Percentiles rank a stretch among this genome's conserved stretches.
These are phyloP conservation scores for Gryon sp. DNA, from an alignment of 1,140 invertebrate genomes.

Conservation along the genomic window DNA sequence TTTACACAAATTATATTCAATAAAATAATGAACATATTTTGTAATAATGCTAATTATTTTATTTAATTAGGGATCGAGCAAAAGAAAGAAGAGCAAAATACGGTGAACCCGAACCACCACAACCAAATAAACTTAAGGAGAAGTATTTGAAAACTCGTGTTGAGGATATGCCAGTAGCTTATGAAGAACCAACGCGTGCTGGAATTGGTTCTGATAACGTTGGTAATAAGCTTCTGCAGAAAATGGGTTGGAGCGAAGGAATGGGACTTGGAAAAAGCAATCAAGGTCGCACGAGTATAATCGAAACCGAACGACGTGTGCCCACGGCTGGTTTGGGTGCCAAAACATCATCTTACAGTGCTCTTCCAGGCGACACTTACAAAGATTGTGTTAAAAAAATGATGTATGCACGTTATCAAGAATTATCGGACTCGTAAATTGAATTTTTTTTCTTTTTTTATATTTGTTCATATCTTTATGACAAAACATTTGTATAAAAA, in stretches of 20 bases:
- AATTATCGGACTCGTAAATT: conserved; percentile 82
- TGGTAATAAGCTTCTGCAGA: conserved; percentile 95
- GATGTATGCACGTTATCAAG: conserved; percentile 91
- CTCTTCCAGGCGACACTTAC: conserved; percentile 90
- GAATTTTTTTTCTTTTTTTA: conserved; percentile 5
- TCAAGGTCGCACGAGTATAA: conserved; percentile 95
- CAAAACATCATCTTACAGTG: conserved; percentile 86
- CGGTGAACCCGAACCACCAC: conserved; percentile 91
- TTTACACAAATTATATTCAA: no score
- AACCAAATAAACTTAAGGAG: conserved; percentile 86
- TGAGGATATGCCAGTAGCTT: conserved; percentile 77
- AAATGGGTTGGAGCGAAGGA: conserved; percentile 99
- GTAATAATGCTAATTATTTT: no score
- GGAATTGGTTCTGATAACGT: conserved; percentile 93
- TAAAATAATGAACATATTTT: no score
- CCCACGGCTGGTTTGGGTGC: conserved; percentile 87
- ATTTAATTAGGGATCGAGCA: conserved; percentile 89
- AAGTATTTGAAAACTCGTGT: conserved; percentile 83
- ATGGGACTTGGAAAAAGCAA: conserved; percentile 95
- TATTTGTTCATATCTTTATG: no score
- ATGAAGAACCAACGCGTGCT: conserved; percentile 84
- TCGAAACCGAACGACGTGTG: conserved; percentile 86
- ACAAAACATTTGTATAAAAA: no score
- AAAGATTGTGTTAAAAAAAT: conserved; percentile 95
- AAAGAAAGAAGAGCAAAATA: conserved; percentile 97